Conservation (phyloP, 2,888 invertebrate species). For the Phlogophora meticulosa region DNA sequence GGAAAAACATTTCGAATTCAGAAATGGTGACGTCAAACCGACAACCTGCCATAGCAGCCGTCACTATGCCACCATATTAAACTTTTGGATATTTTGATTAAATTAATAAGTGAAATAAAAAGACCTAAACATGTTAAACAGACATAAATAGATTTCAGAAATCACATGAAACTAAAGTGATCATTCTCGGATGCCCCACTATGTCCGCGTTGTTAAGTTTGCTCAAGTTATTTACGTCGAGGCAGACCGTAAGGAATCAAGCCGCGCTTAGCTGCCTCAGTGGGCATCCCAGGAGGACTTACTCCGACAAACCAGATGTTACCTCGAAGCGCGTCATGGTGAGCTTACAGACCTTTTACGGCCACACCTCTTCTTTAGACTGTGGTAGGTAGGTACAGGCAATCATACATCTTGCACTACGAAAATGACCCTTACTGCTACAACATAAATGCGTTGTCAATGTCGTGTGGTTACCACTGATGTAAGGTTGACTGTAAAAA, state of each 20-base stretch:
- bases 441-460: too few relatives aligned
- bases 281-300: conserved; percentile 64
- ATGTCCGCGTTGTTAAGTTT: conserved; percentile 77
- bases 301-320: conserved; percentile 76
- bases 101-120: conserved; percentile 67
- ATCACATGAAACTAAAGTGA: conserved; percentile 44
- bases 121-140: conserved; percentile 70
- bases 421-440: too few relatives aligned
- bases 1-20: conserved; percentile 66
- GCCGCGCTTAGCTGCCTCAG: conserved; percentile 57
- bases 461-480: too few relatives aligned
- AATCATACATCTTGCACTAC: too few relatives aligned
- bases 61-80: conserved; percentile 75
- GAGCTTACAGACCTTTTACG: conserved; percentile 51
- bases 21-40: conserved; percentile 60
- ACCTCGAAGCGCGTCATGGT: conserved; percentile 77
- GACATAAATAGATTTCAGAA: conserved; percentile 64
- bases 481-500: too few relatives aligned
- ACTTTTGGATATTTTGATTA: conserved; percentile 60
- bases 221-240: conserved; percentile 68
- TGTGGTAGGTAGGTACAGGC: background rate
- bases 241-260: conserved; percentile 62
- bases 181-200: conserved; percentile 72
- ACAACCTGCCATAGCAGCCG: conserved; percentile 67
- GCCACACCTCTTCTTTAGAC: background rate